Percentiles rank a stretch among this genome's conserved stretches.
phyloP scores from a whole-genome alignment of 2,797 vertebrate species.

The Psittacula echo region DNA sequence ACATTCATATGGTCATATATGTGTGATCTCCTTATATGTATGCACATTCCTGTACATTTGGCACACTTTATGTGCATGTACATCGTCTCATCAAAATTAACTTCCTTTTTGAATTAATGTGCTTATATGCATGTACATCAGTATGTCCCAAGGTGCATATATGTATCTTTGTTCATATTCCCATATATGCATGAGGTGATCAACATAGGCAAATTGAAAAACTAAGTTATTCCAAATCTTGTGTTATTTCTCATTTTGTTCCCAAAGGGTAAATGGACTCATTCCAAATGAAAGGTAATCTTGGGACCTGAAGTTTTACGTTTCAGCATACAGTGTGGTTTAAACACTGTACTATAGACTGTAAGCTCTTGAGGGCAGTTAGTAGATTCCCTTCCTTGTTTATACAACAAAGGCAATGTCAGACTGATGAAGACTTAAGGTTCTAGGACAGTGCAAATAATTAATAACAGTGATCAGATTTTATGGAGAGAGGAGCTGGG shows the following conservation, averaged over 20 bases:
- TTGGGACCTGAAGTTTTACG: conserved; percentile 33
- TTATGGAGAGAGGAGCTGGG: not conserved
- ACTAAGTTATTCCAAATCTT: conserved; percentile 38
- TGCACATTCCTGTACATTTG: not conserved
- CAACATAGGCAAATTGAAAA: conserved; percentile 61
- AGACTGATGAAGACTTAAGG: not conserved
- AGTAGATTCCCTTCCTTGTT: not conserved
- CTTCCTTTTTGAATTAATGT: conserved; percentile 63
- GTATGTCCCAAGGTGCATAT: conserved; percentile 44
- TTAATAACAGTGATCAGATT: not conserved
- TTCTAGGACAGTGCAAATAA: not conserved
- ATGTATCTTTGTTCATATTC: conserved; percentile 50
- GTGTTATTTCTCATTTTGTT: conserved; percentile 43
- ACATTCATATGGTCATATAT: conserved; percentile 5
- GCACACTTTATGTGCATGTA: conserved; percentile 6
- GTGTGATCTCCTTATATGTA: not conserved
- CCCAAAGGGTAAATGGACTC: conserved; percentile 26
- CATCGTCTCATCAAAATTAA: conserved; percentile 26
- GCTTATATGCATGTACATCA: conserved; percentile 13
- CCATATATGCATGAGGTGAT: conserved; percentile 42
- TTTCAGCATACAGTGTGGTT: conserved; percentile 1
- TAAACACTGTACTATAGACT: not conserved
- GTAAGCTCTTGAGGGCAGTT: not conserved
- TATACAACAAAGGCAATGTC: not conserved
- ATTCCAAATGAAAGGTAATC: conserved; percentile 65